phyloP scores from a whole-genome alignment of 1,140 invertebrate genomes.

The Caenorhabditis remanei region DNA sequence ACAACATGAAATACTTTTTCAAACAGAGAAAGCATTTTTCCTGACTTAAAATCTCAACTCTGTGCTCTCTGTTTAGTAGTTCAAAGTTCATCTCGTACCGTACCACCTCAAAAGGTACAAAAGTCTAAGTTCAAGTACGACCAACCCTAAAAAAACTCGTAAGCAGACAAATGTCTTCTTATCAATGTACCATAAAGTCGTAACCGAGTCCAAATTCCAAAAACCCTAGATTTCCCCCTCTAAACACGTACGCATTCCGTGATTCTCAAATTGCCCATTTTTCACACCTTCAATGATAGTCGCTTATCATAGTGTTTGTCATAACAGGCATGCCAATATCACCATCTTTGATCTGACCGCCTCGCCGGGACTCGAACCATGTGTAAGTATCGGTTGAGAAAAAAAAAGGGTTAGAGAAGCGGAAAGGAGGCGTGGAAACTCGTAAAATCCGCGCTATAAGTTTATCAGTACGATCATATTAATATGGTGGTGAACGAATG shows the following conservation, averaged over 20 bases:
- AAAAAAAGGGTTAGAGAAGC: not conserved
- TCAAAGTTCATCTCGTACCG: too few species aligned
- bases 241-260: slow-evolving; percentile 22
- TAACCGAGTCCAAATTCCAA: slow-evolving; percentile 25
- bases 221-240: not conserved
- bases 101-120: not conserved
- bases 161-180: not conserved
- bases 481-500: slow-evolving; percentile 19
- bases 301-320: not conserved
- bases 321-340: slow-evolving; percentile 40
- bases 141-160: slow-evolving; percentile 7
- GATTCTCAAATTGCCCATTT: not conserved
- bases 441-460: slow-evolving; percentile 45
- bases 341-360: slow-evolving; percentile 45
- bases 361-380: slow-evolving; percentile 40
- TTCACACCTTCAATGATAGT: slow-evolving; percentile 8
- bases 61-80: too few species aligned
- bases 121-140: slow-evolving; percentile 7
- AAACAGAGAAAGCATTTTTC: too few species aligned
- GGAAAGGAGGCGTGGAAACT: slow-evolving; percentile 38
- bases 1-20: too few species aligned
- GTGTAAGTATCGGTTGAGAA: slow-evolving; percentile 4
- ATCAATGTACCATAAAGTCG: slow-evolving; percentile 24
- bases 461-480: slow-evolving; percentile 35
- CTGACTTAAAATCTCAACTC: too few species aligned